Evolutionary conservation across 2,888 invertebrate species (phyloP).

Genomic region (Seira ritae): DNA sequence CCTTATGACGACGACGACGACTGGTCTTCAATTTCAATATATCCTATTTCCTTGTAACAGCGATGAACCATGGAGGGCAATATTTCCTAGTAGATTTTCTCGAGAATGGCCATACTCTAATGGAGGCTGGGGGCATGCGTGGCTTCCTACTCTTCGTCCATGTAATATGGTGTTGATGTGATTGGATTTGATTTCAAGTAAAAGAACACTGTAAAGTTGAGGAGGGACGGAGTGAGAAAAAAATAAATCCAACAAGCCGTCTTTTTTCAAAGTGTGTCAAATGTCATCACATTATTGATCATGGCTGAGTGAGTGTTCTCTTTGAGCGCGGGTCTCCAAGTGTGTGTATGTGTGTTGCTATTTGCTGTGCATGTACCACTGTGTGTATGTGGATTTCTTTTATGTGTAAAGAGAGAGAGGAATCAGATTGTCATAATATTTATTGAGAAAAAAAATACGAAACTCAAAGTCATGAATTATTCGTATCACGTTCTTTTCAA

Average conservation of each 20-base stretch:
- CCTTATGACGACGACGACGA: no score
- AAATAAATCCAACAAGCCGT: constrained; percentile 17
- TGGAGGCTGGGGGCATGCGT: constrained; percentile 12
- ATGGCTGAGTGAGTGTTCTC: constrained; percentile 36
- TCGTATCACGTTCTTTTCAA: constrained; percentile 39
- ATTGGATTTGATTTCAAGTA: constrained; percentile 45
- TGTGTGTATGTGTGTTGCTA: background rate
- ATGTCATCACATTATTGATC: constrained; percentile 59
- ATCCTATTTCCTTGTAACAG: constrained; percentile 8
- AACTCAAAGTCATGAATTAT: constrained; percentile 52
- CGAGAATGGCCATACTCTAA: background rate
- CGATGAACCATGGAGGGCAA: constrained; percentile 16
- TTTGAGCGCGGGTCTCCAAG: background rate
- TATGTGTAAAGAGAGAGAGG: constrained; percentile 13
- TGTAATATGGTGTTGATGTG: constrained; percentile 35
- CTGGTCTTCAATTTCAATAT: constrained; percentile 19
- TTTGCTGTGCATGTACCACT: constrained; percentile 1
- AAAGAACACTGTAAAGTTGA: background rate
- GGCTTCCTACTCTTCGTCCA: background rate
- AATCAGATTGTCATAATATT: constrained; percentile 44
- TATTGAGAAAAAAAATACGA: constrained; percentile 31
- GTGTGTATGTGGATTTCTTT: constrained; percentile 11
- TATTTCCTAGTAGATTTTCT: constrained; percentile 7
- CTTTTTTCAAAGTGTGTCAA: constrained; percentile 53
- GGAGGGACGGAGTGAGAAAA: constrained; percentile 13